phyloP scores from a whole-genome alignment of 2,888 invertebrate species.

The Drosophila planitibia region DNA sequence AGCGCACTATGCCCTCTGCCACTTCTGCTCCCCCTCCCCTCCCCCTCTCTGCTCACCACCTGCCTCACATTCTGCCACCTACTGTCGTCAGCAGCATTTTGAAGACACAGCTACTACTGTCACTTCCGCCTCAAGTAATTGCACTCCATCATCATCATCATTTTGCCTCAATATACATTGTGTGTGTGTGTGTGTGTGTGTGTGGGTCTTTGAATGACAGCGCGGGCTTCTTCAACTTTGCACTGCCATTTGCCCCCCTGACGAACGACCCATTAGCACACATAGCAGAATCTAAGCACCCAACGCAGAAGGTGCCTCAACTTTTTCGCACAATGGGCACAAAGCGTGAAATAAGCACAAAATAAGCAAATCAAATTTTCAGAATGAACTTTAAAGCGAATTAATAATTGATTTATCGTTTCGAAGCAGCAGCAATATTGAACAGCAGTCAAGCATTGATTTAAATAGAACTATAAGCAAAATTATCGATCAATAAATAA shows the following conservation, averaged over 20 bases:
- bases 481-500: background rate
- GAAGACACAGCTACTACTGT: slow-evolving; percentile 52
- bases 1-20: slow-evolving; percentile 31
- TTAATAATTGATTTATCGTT: background rate
- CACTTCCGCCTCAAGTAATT: slow-evolving; percentile 76
- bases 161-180: slow-evolving; percentile 24
- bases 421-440: too few species aligned
- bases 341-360: slow-evolving; percentile 2
- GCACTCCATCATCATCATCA: slow-evolving; percentile 72
- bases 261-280: slow-evolving; percentile 51
- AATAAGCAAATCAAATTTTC: background rate
- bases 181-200: background rate
- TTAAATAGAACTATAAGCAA: background rate
- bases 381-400: background rate
- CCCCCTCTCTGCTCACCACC: background rate
- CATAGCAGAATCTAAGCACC: slow-evolving; percentile 27
- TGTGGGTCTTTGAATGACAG: slow-evolving; percentile 29
- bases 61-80: background rate
- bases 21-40: too few species aligned
- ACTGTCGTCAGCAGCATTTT: slow-evolving; percentile 11
- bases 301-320: slow-evolving; percentile 4
- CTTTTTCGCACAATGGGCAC: slow-evolving; percentile 37
- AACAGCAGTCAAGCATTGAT: background rate
- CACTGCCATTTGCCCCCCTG: slow-evolving; percentile 2
- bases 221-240: slow-evolving; percentile 1